Base-by-base conservation (phyloP, 2,113 vertebrate species). In the Megaceryle maxima region DNA sequence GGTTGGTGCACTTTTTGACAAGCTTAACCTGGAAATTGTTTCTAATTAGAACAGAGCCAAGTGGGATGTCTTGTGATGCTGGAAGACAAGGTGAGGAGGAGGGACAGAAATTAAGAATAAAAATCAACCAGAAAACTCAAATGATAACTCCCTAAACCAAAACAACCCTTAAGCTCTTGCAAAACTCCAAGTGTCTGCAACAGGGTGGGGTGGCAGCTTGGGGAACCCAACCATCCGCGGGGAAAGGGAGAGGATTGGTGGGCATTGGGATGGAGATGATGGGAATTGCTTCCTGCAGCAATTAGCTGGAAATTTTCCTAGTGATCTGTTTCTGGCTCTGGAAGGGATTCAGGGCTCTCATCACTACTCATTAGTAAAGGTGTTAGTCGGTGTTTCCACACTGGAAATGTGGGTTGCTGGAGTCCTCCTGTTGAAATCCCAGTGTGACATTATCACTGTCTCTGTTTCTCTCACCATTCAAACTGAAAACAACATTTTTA, bases 141-240 rank as follows among this genome's bases (percentile, higher is more conserved):
- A 18, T 10, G 10, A 18, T 25, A 63, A 13, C 43, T 11, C 15
- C 19, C 64, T n/a, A 62, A 39, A 63, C 15, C 37, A 41, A 63
- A 62, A 25, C 33, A 59, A 59, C 31, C 37, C 17, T 4, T 26
- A 5, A n/a, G 21, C 11, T 76, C 50, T 16, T 56, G 46, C 25
- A n/a, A 59, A 59, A 51, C 6, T 21, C 19, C 6, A 2, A 9
- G n/a, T 6, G 19, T 15, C 50, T 16, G 82, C 26, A 44, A 18
- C 9, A 5, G 0, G 9, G 16, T 46, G 25, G 15, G 11, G 10
- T 19, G 15, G 74, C 29, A 10, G 22, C 11, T 14, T 5, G 24
- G 43, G n/a, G 24, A 63, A 5, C 51, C 39, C 3, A 3, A 26
- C 16, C 10, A 3, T 24, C 72, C 5, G 0, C 0, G 5, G 39